phyloP scores from a whole-genome alignment of 64 coral and sea anemone genomes.

The Stylophora pistillata region DNA sequence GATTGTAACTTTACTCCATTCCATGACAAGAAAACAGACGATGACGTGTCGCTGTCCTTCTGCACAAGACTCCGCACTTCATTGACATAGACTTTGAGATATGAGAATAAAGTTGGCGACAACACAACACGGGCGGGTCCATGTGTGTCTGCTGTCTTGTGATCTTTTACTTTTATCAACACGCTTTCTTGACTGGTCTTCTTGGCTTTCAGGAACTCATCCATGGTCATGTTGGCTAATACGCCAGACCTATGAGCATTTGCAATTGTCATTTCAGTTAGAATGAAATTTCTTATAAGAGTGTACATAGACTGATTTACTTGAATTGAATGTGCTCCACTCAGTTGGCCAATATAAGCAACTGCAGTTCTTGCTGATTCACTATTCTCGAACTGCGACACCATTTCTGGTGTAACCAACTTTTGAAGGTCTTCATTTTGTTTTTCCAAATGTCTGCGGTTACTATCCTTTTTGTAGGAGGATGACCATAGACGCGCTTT shows the following conservation, averaged over 20 bases:
- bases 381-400: background rate
- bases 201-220: background rate
- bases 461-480: background rate
- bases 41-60: background rate
- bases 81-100: background rate
- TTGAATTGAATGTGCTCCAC: background rate
- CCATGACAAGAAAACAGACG: background rate
- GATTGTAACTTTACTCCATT: background rate
- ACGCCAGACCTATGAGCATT: constrained; percentile 31
- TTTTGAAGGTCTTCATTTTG: background rate
- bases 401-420: background rate
- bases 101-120: background rate
- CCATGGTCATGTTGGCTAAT: background rate
- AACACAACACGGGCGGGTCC: background rate
- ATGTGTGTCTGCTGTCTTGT: constrained; percentile 15
- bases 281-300: background rate
- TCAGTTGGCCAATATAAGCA: background rate
- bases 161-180: background rate
- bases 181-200: background rate
- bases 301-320: background rate
- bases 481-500: background rate
- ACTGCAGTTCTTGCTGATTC: background rate
- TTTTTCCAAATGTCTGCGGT: background rate
- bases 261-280: constrained; percentile 20
- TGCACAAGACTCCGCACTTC: background rate